Evolutionary conservation across 2,888 invertebrate species (phyloP), one percentile per base, ranked within the genome.

Genomic region (Melieria omissa): DNA sequence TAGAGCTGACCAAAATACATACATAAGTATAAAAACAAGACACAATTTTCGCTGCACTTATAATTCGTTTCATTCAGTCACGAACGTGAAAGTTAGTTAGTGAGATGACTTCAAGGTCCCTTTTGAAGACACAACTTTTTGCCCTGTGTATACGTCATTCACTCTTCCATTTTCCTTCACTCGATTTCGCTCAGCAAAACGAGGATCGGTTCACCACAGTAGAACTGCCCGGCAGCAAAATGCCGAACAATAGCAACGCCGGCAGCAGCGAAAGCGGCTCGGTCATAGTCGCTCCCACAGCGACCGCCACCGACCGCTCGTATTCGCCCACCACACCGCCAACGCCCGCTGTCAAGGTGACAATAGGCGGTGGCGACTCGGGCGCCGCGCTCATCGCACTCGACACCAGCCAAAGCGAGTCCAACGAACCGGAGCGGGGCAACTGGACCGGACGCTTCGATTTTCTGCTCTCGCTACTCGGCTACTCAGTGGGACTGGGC

Each of bases 381-480:
- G 85, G 81, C 71, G 85, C 84, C 9, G 84, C 85, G 2, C 72
- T 84, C n/a, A 76, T 85, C 14, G 78, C 83, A 6, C 74, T 85
- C 45, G 84, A 84, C 65, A 74, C 74, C 3, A 76, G 74, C 0
- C 72, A 71, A 42, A 76, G 75, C 41, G 78, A 75, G 1, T 29
- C 71, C 3, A 71, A 69, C 63, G 78, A 77, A 66, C 91, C 91
- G 9, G 92, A 89, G 79, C 89, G 92, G 5, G 92, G 92, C 73
- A 92, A 91, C 81, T 93, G 93, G 93, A 91, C 92, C 12, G 92
- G 92, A n/a, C 89, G 91, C 72, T 92, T 92, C 81, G 93, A 93
- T 86, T 93, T 93, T 84, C 88, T 93, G 42, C 88, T 93, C 49
- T 92, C 92, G 9, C 88, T 93, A 73, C 86, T 93, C 73, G 93